Base-by-base conservation (phyloP, 1,140 invertebrate species). In the Drosophila fuyamai region DNA sequence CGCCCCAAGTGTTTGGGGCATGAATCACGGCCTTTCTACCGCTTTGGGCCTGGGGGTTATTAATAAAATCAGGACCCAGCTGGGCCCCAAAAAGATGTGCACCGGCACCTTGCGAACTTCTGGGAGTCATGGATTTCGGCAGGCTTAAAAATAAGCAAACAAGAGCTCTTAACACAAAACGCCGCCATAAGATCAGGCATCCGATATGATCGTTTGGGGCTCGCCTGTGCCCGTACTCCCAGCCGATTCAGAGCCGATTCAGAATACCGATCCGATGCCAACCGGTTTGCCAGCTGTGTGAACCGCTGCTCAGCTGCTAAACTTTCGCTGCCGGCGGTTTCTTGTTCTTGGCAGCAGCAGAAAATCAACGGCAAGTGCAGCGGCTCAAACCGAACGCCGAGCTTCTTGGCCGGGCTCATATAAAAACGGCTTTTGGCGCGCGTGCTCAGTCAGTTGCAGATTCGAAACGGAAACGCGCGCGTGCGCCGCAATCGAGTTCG, bases 391-490 rank as follows among this genome's bases (percentile, higher is more conserved):
- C 56, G 50, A 40, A 8, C 47, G 60, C 59, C 54, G 66, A 58
- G 67, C 71, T 76, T 61, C 44, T 76, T 62, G 29, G 60, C 50
- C 58, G 44, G 50, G 53, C 63, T 79, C 67, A 81, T 89, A 89
- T 89, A 89, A 73, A 89, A 89, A 84, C 84, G 55, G 55, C 77
- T 72, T 78, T 88, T 74, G 74, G 77, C 66, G 85, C 85, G 80
- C 80, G 84, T 88, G 85, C 83, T 83, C 66, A 84, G 61, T 89
- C 84, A 89, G 84, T 88, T 84, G 85, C 72, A 89, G 85, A 89
- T 81, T 76, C 67, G 71, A 75, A 84, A 89, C 83, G 84, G 72
- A 86, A 89, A 74, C 73, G 81, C 80, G 84, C 84, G 84, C 74
- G 85, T 81, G 76, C 74, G 84, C 71, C 61, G 60, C 56, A 55